phyloP scores from a whole-genome alignment of 2,113 vertebrate genomes.

The Sterrhoptilus dennistouni region DNA sequence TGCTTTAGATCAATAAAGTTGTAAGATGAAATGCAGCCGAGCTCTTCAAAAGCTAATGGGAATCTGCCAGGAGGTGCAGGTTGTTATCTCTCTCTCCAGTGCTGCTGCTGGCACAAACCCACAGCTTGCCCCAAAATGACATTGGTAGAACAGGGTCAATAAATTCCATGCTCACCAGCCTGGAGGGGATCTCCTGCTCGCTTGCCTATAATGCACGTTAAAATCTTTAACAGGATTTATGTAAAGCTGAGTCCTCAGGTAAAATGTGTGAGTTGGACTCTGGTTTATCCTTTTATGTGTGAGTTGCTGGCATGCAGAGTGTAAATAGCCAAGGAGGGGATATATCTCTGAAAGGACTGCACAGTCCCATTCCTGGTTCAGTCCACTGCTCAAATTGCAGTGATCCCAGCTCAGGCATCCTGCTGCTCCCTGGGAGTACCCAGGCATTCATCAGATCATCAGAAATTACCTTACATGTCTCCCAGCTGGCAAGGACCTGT shows the following conservation, averaged over 20 bases:
- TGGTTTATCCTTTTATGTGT: neutral
- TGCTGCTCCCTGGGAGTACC: neutral
- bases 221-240: neutral
- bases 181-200: neutral
- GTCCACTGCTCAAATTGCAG: neutral
- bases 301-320: neutral
- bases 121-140: neutral
- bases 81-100: neutral
- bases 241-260: neutral
- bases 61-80: neutral
- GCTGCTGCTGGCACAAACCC: neutral
- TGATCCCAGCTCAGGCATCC: neutral
- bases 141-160: neutral
- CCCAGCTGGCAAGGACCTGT: neutral
- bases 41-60: neutral
- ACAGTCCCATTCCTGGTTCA: neutral
- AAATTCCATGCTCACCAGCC: neutral
- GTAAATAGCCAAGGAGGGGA: neutral
- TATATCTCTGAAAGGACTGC: neutral
- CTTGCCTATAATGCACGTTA: neutral
- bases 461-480: constrained; percentile 1
- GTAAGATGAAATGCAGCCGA: neutral
- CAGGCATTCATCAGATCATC: neutral
- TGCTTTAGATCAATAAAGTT: neutral
- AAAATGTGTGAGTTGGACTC: neutral